Evolutionary conservation across 2,888 invertebrate genomes (phyloP).

Genomic region (Sycophila texana): DNA sequence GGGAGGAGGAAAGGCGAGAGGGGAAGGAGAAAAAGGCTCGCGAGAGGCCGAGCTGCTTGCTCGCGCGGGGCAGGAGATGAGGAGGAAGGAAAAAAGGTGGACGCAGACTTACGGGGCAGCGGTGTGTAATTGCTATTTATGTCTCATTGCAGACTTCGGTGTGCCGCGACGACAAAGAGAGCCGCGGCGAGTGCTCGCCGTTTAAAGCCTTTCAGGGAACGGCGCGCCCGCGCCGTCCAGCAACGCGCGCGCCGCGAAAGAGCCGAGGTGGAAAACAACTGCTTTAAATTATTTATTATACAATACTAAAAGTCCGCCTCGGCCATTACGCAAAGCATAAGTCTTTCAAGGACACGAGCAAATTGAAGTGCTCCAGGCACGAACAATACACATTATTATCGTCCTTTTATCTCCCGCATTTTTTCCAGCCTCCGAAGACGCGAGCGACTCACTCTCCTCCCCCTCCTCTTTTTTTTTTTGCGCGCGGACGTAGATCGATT

Average conservation of each 20-base stretch:
- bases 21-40: slow-evolving; percentile 5
- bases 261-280: slow-evolving; percentile 57
- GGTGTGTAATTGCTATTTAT: slow-evolving; percentile 72
- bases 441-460: background rate
- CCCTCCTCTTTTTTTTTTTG: slow-evolving; percentile 21
- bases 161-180: slow-evolving; percentile 66
- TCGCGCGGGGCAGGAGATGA: slow-evolving; percentile 29
- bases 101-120: slow-evolving; percentile 67
- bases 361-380: slow-evolving; percentile 56
- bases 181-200: slow-evolving; percentile 63
- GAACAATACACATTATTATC: slow-evolving; percentile 57
- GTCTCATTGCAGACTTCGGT: slow-evolving; percentile 69
- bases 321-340: slow-evolving; percentile 57
- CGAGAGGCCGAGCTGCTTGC: background rate
- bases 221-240: slow-evolving; percentile 43
- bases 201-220: slow-evolving; percentile 66
- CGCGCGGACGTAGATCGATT: slow-evolving; percentile 45
- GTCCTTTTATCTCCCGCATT: slow-evolving; percentile 40
- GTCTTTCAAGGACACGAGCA: slow-evolving; percentile 58
- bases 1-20: background rate
- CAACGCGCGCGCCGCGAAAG: background rate
- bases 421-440: slow-evolving; percentile 25
- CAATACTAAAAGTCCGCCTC: slow-evolving; percentile 57
- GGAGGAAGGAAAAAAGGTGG: slow-evolving; percentile 48
- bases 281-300: slow-evolving; percentile 59